Evolutionary conservation across 2,797 vertebrate species (phyloP), one percentile per base, ranked within the genome.

Genomic region (Crypturellus tataupa): DNA sequence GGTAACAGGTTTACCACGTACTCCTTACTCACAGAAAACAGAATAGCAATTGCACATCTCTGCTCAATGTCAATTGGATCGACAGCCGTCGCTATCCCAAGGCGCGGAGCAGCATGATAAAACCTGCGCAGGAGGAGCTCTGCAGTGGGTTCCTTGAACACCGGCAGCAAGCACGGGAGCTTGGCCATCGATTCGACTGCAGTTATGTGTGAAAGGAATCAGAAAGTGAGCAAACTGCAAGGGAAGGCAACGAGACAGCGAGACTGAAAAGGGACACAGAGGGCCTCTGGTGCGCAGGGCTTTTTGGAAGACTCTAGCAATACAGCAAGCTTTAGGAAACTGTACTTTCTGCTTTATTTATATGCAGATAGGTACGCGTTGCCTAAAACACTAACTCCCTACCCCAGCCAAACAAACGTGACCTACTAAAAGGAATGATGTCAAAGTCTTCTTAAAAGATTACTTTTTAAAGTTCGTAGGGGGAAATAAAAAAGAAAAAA

Each of bases 1-100:
- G 12, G 42, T 25, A 29, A 47, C 16, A 63, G 24, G 3, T 56
- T n/a, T 16, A 31, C 35, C 39, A 53, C 0, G 0, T 44, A 40
- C 4, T 47, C 83, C 77, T 91, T 33, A 37, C 40, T 56, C 39
- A 49, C 60, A 63, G 39, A 44, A 93, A 87, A 80, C 6, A 69
- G 51, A 86, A 88, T 58, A 25, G 15, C 42, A 85, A 68, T 77
- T 63, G 10, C 4, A 8, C 3, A 1, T n/a, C 35, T 56, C 67
- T 67, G 24, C 70, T 88, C 60, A 35, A 35, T 51, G 18, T 77
- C n/a, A 67, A 12, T 33, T 53, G 24, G 6, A 71, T 78, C 39
- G 44, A 71, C 27, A 87, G 37, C 53, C 53, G 73, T 25, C 19
- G 14, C 35, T 1, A 8, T 73, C 60, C 29, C 56, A 56, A 49